Percentiles rank a stretch among this genome's conserved stretches.
Conservation (phyloP, 2,888 invertebrate species). For the Pyrgus malvae region DNA sequence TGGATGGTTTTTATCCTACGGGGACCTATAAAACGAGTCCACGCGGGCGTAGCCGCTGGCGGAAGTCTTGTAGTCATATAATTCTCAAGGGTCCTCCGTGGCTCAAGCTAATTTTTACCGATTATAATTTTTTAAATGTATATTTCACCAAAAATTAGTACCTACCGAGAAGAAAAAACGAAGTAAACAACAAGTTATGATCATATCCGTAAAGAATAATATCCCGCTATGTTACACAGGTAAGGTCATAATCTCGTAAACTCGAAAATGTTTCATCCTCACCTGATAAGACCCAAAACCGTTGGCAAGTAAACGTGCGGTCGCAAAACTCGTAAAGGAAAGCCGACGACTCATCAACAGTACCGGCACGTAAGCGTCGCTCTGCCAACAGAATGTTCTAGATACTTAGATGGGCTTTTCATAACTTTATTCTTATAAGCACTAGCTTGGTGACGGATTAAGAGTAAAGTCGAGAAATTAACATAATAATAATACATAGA, state of each 20-base stretch:
- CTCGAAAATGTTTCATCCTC: not conserved
- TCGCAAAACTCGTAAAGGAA: conserved; percentile 38
- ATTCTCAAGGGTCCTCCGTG: no score
- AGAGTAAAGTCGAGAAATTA: no score
- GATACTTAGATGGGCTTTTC: conserved; percentile 19
- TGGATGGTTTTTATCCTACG: no score
- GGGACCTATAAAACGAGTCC: no score
- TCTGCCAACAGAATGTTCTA: conserved; percentile 37
- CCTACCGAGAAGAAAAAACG: no score
- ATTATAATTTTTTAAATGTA: no score
- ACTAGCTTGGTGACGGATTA: not conserved
- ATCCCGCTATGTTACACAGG: conserved; percentile 9
- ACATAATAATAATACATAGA: no score
- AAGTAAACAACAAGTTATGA: no score
- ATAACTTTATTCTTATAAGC: not conserved
- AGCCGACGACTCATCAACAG: conserved; percentile 41
- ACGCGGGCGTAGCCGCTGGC: no score
- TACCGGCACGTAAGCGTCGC: conserved; percentile 39
- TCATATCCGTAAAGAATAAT: not conserved
- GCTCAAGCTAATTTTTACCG: no score
- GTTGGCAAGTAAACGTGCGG: conserved; percentile 5
- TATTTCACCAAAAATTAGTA: no score
- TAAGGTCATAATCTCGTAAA: not conserved
- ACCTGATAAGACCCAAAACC: conserved; percentile 11
- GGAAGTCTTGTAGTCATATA: no score